Conservation (phyloP, 2,113 vertebrate species). For the Sialia sialis region DNA sequence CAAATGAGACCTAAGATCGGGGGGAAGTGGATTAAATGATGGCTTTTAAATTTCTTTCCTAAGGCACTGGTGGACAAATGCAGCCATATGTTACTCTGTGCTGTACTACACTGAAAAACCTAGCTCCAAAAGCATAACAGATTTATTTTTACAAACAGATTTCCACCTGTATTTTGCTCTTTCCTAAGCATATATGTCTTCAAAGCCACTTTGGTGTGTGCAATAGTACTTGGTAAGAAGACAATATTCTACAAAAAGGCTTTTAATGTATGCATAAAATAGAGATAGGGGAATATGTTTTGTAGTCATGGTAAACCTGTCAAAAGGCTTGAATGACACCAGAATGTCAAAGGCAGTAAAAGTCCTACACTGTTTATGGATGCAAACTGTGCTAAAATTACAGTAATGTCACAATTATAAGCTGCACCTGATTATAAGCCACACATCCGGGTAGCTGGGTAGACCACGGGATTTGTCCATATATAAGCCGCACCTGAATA, state of each 20-base stretch:
- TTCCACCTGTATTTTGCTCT: not conserved
- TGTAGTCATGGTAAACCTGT: not conserved
- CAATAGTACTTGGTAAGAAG: not conserved
- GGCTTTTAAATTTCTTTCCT: not conserved
- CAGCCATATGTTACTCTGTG: not conserved
- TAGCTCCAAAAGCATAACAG: not conserved
- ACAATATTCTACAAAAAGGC: rapidly evolving
- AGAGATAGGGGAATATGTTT: not conserved
- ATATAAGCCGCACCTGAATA: no score
- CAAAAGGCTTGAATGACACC: not conserved
- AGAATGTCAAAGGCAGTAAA: not conserved
- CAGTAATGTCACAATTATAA: no score
- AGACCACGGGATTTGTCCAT: no score
- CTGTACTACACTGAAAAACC: not conserved
- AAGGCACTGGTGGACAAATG: not conserved
- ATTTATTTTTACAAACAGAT: not conserved
- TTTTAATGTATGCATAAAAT: not conserved
- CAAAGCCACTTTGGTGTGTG: not conserved
- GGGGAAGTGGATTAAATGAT: not conserved
- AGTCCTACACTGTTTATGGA: not conserved
- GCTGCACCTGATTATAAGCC: no score
- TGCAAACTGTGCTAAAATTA: not conserved
- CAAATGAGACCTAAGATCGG: not conserved
- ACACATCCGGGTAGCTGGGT: no score
- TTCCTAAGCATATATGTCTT: not conserved